These are phyloP conservation scores for Typhlomys cinereus DNA, from an alignment of 2,113 vertebrate genomes.

Conservation along the genomic window DNA sequence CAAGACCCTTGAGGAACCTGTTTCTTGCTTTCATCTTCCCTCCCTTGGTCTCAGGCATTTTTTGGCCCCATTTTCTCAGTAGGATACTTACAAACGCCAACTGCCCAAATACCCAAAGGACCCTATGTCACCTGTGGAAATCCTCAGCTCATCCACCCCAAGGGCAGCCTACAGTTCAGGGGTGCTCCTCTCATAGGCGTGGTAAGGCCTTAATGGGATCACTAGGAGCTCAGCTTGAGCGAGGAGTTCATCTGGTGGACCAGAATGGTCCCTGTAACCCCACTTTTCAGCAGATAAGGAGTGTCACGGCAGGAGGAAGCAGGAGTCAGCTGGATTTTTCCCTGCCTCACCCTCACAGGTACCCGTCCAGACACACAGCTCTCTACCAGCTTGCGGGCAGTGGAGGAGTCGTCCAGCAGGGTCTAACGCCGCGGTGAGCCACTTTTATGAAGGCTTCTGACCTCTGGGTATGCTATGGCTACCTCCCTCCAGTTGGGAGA, in stretches of 20 bases:
- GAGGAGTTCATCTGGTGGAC: accelerated
- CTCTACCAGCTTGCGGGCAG: neutral
- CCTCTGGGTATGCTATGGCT: neutral
- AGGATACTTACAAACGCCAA: neutral
- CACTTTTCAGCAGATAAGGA: neutral
- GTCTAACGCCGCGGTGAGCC: neutral
- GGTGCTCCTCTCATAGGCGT: neutral
- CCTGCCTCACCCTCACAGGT: neutral
- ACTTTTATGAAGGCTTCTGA: neutral
- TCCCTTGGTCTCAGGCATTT: neutral
- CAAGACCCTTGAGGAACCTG: neutral
- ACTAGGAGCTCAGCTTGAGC: neutral
- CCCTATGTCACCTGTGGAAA: neutral
- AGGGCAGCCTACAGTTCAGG: neutral
- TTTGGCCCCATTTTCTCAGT: neutral
- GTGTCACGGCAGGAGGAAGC: neutral
- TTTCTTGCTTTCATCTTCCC: neutral
- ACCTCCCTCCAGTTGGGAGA: neutral
- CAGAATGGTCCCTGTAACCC: neutral
- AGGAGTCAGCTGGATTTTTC: neutral
- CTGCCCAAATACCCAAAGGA: neutral
- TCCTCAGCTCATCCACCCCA: neutral
- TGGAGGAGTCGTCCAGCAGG: neutral
- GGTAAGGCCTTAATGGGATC: neutral
- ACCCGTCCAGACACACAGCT: neutral